A percentile compares a stretch with the other conserved stretches of the same genome.
Conservation (phyloP, 2,113 vertebrate genomes). For the Phycodurus eques region DNA sequence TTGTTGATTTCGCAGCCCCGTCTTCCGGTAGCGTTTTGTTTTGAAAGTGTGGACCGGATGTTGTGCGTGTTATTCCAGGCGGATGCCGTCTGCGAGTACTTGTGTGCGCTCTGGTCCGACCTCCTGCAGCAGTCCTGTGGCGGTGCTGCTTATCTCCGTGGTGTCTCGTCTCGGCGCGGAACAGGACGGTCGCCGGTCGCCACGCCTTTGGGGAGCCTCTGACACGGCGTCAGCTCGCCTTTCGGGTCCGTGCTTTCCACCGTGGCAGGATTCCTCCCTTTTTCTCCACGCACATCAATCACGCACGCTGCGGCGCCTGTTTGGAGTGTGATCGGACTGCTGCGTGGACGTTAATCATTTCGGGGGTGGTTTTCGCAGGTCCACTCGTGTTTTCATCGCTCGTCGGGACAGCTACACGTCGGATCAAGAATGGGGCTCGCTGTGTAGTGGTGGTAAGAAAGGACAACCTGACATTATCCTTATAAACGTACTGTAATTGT, state of each 20-base stretch:
- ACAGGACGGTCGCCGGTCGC: slow-evolving; percentile 43
- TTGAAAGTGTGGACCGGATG: slow-evolving; percentile 30
- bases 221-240: slow-evolving; percentile 10
- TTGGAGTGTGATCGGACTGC: slow-evolving; percentile 10
- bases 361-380: slow-evolving; percentile 31
- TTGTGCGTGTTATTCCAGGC: fast-evolving
- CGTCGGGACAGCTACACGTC: slow-evolving; percentile 30
- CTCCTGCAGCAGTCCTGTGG: slow-evolving; percentile 23
- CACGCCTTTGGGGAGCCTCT: slow-evolving; percentile 48
- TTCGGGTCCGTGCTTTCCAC: slow-evolving; percentile 5
- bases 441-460: slow-evolving; percentile 64
- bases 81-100: slow-evolving; percentile 37
- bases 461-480: background rate
- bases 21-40: slow-evolving; percentile 21
- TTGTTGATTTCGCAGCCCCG: background rate
- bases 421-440: slow-evolving; percentile 53
- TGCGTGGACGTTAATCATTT: slow-evolving; percentile 9
- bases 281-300: slow-evolving; percentile 4
- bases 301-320: background rate
- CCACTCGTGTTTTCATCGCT: slow-evolving; percentile 33
- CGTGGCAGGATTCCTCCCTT: background rate
- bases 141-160: slow-evolving; percentile 37
- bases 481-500: background rate
- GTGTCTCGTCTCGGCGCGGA: slow-evolving; percentile 49
- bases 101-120: slow-evolving; percentile 12